phyloP scores from a whole-genome alignment of 2,113 vertebrate species.

The Siniperca knerii region DNA sequence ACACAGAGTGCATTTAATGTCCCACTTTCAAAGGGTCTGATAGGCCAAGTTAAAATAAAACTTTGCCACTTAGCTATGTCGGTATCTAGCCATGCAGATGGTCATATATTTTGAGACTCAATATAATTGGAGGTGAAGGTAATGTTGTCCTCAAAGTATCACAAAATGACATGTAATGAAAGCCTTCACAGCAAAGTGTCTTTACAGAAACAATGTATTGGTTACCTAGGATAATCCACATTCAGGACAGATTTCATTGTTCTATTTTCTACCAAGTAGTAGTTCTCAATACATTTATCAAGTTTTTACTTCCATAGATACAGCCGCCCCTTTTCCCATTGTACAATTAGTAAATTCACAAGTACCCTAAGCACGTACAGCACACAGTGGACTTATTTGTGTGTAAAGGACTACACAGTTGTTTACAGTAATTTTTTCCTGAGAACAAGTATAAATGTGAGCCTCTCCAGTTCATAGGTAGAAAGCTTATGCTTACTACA shows the following conservation, averaged over 20 bases:
- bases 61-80: too few species aligned
- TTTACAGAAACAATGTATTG: background rate
- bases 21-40: background rate
- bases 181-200: background rate
- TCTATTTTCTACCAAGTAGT: background rate
- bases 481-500: background rate
- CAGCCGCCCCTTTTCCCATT: background rate
- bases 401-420: constrained; percentile 19
- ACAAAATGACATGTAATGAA: background rate
- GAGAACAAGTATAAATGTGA: constrained; percentile 48
- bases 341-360: background rate
- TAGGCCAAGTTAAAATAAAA: background rate
- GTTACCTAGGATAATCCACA: background rate
- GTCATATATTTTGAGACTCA: background rate
- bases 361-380: background rate
- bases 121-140: background rate
- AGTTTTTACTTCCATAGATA: background rate
- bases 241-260: background rate
- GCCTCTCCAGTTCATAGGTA: constrained; percentile 11
- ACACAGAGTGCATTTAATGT: background rate
- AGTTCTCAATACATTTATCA: background rate
- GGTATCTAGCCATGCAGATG: background rate
- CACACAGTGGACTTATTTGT: constrained; percentile 33
- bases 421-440: constrained; percentile 68
- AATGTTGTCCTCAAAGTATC: background rate